A percentile compares a stretch with the other conserved stretches of the same genome.
These are phyloP conservation scores for Cheumatopsyche charites DNA, from an alignment of 1,140 invertebrate genomes.

Conservation along the genomic window DNA sequence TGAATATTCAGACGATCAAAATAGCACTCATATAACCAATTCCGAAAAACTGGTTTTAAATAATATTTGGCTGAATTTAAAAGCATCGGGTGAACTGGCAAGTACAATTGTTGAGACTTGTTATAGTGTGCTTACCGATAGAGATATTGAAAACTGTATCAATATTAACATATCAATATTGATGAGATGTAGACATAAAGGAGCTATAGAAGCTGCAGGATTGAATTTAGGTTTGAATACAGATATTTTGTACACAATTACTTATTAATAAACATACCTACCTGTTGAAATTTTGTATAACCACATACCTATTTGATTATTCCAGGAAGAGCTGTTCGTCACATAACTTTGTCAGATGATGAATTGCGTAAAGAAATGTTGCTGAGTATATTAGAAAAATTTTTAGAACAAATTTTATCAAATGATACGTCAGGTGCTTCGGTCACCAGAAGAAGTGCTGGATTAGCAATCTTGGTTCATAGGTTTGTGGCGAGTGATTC, in stretches of 20 bases:
- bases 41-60: conserved; percentile 73
- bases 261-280: neutral
- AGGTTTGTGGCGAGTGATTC: conserved; percentile 72
- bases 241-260: neutral
- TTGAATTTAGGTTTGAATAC: conserved; percentile 57
- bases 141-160: conserved; percentile 59
- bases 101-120: conserved; percentile 56
- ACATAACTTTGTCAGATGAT: conserved; percentile 52
- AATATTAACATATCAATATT: conserved; percentile 68
- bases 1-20: conserved; percentile 39
- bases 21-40: conserved; percentile 61
- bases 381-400: conserved; percentile 51
- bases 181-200: conserved; percentile 78
- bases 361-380: conserved; percentile 51
- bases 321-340: conserved; percentile 45
- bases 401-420: conserved; percentile 55
- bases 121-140: conserved; percentile 50
- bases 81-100: conserved; percentile 65
- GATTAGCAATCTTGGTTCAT: conserved; percentile 76
- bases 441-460: conserved; percentile 76
- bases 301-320: conserved; percentile 12
- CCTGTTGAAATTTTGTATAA: conserved; percentile 5
- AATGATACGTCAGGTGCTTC: conserved; percentile 56
- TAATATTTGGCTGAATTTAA: conserved; percentile 80
- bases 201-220: conserved; percentile 77